These are phyloP conservation scores for Semotilus atromaculatus DNA, from an alignment of 2,797 vertebrate species.

Conservation along the genomic window DNA sequence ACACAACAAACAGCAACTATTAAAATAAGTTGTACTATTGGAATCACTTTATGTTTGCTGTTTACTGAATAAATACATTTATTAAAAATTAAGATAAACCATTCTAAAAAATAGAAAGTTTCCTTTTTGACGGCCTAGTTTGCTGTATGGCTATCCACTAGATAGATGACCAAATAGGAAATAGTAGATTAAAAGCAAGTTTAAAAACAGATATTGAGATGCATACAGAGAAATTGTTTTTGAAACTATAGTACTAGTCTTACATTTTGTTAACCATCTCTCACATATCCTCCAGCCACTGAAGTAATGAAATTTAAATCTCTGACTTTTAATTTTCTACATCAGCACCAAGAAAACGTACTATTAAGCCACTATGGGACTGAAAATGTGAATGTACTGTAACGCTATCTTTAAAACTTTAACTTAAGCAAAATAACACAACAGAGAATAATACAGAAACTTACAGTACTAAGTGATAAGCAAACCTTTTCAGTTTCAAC, in stretches of 20 bases:
- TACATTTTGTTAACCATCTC: not conserved
- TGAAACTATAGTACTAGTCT: not conserved
- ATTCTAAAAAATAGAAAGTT: not conserved
- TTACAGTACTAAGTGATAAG: not conserved
- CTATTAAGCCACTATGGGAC: not conserved
- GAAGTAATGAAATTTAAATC: conserved; percentile 5
- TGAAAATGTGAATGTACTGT: not conserved
- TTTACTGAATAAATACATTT: not conserved
- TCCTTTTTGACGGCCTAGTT: not conserved
- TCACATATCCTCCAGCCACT: not conserved
- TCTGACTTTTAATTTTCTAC: not conserved
- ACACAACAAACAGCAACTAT: not conserved
- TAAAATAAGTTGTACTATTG: not conserved
- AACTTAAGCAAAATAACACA: not conserved
- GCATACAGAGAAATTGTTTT: not conserved
- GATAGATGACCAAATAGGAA: not conserved
- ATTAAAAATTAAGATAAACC: not conserved
- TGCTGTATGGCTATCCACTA: not conserved
- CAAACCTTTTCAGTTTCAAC: not conserved
- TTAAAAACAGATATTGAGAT: not conserved
- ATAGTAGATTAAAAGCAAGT: not conserved
- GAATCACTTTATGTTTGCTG: not conserved
- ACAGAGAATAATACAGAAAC: conserved; percentile 1
- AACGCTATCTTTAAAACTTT: not conserved
- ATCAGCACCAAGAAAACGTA: conserved; percentile 1